Conservation (phyloP, 1,140 invertebrate genomes). For the Trichonephila clavipes region DNA sequence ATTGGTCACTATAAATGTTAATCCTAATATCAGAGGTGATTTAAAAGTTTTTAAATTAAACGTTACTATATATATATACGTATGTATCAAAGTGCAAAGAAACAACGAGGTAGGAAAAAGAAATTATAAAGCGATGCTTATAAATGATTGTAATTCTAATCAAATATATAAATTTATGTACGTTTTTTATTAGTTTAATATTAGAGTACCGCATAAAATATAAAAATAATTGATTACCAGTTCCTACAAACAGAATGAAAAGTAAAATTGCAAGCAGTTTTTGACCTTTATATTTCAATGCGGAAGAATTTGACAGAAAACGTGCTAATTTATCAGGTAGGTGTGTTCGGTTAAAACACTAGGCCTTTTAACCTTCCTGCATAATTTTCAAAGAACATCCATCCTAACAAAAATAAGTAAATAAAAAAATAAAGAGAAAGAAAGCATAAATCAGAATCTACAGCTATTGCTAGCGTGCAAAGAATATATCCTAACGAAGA, state of each 20-base stretch:
- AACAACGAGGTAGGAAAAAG: no score
- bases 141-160: no score
- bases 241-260: no score
- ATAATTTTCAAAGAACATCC: not conserved
- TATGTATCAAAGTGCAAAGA: no score
- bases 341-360: not conserved
- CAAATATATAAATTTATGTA: no score
- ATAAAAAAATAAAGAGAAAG: not conserved
- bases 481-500: not conserved
- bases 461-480: not conserved
- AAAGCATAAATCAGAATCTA: constrained; percentile 4
- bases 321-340: not conserved
- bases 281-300: not conserved
- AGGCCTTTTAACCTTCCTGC: constrained; percentile 21
- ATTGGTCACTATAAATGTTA: no score
- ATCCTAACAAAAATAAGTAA: not conserved
- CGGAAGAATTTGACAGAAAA: not conserved
- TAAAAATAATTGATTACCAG: not conserved
- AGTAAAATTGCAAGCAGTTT: no score
- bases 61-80: no score
- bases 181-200: no score
- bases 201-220: not conserved
- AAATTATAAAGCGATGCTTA: no score
- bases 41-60: no score
- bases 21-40: no score